A percentile compares a stretch with the other conserved stretches of the same genome.
Conservation (phyloP, 2,797 vertebrate species). For the Coracias cyanogaster region DNA sequence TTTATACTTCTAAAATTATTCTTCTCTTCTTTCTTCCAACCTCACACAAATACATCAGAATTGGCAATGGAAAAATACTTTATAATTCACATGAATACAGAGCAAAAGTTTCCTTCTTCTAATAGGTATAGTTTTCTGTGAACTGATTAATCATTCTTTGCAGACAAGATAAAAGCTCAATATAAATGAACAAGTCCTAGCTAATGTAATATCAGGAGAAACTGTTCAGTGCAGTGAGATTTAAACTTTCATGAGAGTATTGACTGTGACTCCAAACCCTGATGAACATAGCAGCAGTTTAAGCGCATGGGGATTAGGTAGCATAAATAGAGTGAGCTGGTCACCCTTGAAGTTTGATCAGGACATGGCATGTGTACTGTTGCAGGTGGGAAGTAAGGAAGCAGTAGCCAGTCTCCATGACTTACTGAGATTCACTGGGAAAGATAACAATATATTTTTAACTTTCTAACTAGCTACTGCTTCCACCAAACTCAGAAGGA, state of each 20-base stretch:
- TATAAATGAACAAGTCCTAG: background rate
- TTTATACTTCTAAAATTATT: background rate
- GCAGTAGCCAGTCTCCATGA: background rate
- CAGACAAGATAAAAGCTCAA: background rate
- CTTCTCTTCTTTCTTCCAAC: background rate
- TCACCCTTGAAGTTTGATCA: background rate
- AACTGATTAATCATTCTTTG: background rate
- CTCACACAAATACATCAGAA: background rate
- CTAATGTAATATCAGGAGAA: background rate
- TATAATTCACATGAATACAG: background rate
- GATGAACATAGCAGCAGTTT: background rate
- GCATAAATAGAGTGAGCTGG: background rate
- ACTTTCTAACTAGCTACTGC: background rate
- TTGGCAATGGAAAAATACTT: background rate
- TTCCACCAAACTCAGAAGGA: background rate
- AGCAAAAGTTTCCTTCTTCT: background rate
- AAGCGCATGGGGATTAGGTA: background rate
- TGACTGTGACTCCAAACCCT: background rate
- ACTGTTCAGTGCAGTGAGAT: background rate
- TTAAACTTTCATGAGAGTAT: background rate
- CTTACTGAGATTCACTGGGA: background rate
- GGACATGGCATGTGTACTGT: accelerated
- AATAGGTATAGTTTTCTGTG: background rate
- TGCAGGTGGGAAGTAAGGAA: background rate
- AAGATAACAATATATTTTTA: background rate